Percentiles rank a stretch among this genome's conserved stretches.
Evolutionary conservation across 2,797 vertebrate genomes (phyloP).

Genomic region (Lophotriccus pileatus): DNA sequence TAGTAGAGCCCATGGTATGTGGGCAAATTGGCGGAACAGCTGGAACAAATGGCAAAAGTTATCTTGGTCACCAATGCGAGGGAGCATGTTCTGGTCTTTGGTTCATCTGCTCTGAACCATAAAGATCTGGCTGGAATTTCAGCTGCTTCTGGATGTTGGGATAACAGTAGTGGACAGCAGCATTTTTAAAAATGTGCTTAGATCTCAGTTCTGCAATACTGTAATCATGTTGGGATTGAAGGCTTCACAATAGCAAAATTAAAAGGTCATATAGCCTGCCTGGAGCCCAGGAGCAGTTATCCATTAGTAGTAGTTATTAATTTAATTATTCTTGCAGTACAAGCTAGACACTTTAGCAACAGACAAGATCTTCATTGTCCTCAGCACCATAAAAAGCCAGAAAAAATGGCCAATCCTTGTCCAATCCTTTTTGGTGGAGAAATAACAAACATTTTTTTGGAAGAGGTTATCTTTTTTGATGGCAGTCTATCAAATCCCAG

Average conservation of each 20-base stretch:
- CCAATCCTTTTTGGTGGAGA: background rate
- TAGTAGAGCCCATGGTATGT: background rate
- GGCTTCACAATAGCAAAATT: background rate
- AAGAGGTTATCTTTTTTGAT: background rate
- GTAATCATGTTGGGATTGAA: background rate
- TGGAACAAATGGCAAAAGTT: slow-evolving; percentile 10
- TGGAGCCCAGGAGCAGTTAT: background rate
- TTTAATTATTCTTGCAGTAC: background rate
- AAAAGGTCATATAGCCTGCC: background rate
- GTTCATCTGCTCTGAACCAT: background rate
- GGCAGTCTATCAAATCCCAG: background rate
- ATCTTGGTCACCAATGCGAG: background rate
- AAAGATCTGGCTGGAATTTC: slow-evolving; percentile 15
- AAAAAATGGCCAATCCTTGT: background rate
- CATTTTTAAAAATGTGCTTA: background rate
- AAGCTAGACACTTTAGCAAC: background rate
- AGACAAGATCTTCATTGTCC: background rate
- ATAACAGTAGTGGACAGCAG: background rate
- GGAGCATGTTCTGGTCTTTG: background rate
- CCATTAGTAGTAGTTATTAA: background rate
- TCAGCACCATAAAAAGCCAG: background rate
- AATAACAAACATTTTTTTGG: background rate
- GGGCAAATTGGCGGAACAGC: background rate
- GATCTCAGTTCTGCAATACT: background rate
- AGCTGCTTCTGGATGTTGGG: background rate